Evolutionary conservation across 2,797 vertebrate species (phyloP).

Genomic region (Paedocypris micromegethes): DNA sequence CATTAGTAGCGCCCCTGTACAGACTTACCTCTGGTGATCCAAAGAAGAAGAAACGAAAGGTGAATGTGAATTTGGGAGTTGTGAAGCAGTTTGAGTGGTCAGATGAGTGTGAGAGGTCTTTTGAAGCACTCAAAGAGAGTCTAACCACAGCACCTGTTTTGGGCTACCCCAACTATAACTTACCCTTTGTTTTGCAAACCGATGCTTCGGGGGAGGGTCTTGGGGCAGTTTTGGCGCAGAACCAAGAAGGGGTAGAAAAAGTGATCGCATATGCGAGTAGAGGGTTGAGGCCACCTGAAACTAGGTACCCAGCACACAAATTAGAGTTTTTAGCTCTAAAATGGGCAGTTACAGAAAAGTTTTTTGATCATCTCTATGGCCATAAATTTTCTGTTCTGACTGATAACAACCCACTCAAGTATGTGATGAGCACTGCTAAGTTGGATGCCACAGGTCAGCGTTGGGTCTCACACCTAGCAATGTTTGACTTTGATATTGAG

Average conservation of each 20-base stretch:
- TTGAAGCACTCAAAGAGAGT: conserved; percentile 32
- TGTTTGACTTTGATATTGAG: conserved; percentile 34
- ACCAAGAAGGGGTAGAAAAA: conserved; percentile 29
- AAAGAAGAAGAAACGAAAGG: conserved; percentile 36
- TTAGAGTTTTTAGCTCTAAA: conserved; percentile 32
- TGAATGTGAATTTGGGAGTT: neutral
- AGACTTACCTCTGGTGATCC: conserved; percentile 45
- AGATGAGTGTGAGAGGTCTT: conserved; percentile 30
- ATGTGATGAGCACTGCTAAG: conserved; percentile 41
- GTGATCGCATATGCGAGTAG: conserved; percentile 42
- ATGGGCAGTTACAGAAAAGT: conserved; percentile 31
- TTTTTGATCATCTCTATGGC: conserved; percentile 41
- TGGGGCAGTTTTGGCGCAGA: conserved; percentile 34
- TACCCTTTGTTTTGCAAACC: conserved; percentile 45
- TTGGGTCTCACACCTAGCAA: conserved; percentile 36
- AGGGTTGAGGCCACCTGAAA: conserved; percentile 41
- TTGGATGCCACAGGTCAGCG: conserved; percentile 37
- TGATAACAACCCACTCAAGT: conserved; percentile 47
- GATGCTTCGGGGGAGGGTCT: conserved; percentile 46
- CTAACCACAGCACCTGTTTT: conserved; percentile 36
- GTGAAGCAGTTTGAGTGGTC: conserved; percentile 29
- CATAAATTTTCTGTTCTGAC: conserved; percentile 30
- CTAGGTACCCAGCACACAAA: conserved; percentile 37
- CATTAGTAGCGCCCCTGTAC: conserved; percentile 37
- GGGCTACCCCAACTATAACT: conserved; percentile 44